These are phyloP conservation scores for Carterocephalus palaemon DNA, from an alignment of 2,888 invertebrate species.

Conservation along the genomic window DNA sequence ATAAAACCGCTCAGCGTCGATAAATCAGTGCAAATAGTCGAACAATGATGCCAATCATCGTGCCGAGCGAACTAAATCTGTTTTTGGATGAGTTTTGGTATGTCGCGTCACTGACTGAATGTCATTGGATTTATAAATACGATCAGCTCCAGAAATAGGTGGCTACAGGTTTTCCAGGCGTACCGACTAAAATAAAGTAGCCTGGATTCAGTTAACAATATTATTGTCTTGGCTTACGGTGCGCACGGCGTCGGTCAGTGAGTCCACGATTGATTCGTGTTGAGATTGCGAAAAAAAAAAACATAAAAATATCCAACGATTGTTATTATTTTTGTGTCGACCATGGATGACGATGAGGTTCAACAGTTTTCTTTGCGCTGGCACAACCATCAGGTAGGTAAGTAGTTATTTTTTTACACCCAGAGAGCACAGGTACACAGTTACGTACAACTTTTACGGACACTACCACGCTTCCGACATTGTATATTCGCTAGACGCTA, in stretches of 20 bases:
- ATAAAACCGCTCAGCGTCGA: conserved; percentile 30
- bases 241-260: conserved; percentile 56
- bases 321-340: conserved; percentile 50
- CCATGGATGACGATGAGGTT: conserved; percentile 80
- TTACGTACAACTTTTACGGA: conserved; percentile 30
- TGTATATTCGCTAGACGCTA: conserved; percentile 12
- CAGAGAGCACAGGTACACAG: conserved; percentile 43
- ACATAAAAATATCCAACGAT: conserved; percentile 30
- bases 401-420: conserved; percentile 63
- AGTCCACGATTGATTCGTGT: conserved; percentile 35
- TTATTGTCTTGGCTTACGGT: conserved; percentile 63
- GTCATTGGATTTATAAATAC: conserved; percentile 80
- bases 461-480: conserved; percentile 21
- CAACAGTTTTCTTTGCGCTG: conserved; percentile 91
- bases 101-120: conserved; percentile 76
- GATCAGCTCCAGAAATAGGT: conserved; percentile 80
- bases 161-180: conserved; percentile 80
- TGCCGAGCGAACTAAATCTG: conserved; percentile 72
- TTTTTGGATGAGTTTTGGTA: conserved; percentile 79
- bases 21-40: conserved; percentile 51
- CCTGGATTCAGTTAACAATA: conserved; percentile 79
- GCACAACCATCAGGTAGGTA: conserved; percentile 89
- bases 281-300: conserved; percentile 3
- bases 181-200: conserved; percentile 78
- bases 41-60: conserved; percentile 73